Evolutionary conservation across 2,113 vertebrate species (phyloP).

Genomic region (Prietella phreatophila): DNA sequence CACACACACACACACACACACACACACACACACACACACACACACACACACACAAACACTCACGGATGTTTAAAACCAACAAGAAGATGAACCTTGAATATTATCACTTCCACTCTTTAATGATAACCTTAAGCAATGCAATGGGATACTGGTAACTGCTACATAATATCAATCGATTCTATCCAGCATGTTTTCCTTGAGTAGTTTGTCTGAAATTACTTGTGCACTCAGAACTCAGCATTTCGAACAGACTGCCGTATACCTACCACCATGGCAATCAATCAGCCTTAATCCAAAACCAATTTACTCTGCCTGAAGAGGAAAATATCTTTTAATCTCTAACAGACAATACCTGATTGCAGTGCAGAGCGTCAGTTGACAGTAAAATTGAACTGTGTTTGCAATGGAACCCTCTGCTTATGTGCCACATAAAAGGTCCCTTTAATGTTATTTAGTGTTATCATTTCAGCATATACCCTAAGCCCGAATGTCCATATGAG

Average conservation of each 20-base stretch:
- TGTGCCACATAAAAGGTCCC: constrained; percentile 45
- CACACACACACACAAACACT: too few relatives aligned
- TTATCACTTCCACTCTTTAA: constrained; percentile 61
- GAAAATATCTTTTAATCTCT: constrained; percentile 79
- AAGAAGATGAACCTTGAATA: constrained; percentile 57
- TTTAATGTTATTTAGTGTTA: constrained; percentile 58
- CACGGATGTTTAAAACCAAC: constrained; percentile 19
- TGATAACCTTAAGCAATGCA: constrained; percentile 66
- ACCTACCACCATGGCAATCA: constrained; percentile 74
- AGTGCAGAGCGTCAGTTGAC: constrained; percentile 64
- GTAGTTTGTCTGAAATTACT: constrained; percentile 67
- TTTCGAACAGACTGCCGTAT: constrained; percentile 68
- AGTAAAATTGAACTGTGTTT: constrained; percentile 65
- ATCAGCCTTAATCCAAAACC: constrained; percentile 77
- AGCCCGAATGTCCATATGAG: constrained; percentile 51
- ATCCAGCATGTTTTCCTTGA: constrained; percentile 66
- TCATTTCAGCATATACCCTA: constrained; percentile 55
- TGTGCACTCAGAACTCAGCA: constrained; percentile 66
- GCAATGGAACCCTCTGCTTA: constrained; percentile 51
- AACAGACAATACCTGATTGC: constrained; percentile 71
- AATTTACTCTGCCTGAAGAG: constrained; percentile 75
- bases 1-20: not conserved
- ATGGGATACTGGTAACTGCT: constrained; percentile 58
- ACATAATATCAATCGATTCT: constrained; percentile 70
- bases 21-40: not conserved